A percentile compares a stretch with the other conserved stretches of the same genome.
phyloP scores from a whole-genome alignment of 2,113 vertebrate species.

The Panthera leo region DNA sequence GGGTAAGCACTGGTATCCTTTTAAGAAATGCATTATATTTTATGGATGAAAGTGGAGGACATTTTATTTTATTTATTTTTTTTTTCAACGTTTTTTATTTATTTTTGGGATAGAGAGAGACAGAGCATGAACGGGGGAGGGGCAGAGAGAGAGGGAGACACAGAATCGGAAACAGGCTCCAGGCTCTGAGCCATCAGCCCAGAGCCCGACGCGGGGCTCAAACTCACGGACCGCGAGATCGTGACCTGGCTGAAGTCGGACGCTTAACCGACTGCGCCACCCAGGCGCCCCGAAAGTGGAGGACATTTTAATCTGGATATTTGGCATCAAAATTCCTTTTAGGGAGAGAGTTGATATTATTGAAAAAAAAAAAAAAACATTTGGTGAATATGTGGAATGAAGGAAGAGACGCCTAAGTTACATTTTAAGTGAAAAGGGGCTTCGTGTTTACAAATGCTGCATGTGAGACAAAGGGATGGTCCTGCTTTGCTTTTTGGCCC shows the following conservation, averaged over 20 bases:
- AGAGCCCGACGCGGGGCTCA: no score
- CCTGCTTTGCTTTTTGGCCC: constrained; percentile 5
- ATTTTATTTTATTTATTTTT: no score
- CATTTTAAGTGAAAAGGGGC: not conserved
- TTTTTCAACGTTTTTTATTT: no score
- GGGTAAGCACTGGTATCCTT: not conserved
- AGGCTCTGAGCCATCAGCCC: no score
- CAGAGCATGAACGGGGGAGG: no score
- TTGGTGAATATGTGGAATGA: not conserved
- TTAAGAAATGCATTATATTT: constrained; percentile 52
- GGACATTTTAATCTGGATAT: constrained; percentile 56
- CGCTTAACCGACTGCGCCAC: no score
- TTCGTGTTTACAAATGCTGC: not conserved
- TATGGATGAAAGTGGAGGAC: constrained; percentile 34
- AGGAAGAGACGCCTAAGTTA: not conserved
- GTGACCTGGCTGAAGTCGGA: no score
- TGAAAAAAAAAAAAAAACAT: not conserved
- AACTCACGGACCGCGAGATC: no score
- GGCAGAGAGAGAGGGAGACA: no score
- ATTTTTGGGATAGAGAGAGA: no score
- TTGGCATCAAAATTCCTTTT: constrained; percentile 46
- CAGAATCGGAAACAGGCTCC: no score
- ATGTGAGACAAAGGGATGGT: not conserved
- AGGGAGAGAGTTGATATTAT: not conserved
- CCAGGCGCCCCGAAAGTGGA: no score